phyloP scores from a whole-genome alignment of 2,888 invertebrate species.

The Polia nebulosa region DNA sequence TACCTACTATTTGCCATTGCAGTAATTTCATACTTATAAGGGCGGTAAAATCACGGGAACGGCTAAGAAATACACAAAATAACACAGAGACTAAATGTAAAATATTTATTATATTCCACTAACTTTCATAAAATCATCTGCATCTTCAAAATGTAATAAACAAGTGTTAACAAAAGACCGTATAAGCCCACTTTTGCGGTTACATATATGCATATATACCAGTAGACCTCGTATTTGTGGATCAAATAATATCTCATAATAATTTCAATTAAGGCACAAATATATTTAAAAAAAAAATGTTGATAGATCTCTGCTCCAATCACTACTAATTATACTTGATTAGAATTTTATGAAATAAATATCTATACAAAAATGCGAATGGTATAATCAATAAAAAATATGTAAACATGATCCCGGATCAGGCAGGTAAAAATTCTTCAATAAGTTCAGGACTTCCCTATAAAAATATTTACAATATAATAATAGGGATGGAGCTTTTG shows the following conservation, averaged over 20 bases:
- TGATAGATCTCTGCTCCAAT: constrained; percentile 75
- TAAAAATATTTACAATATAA: constrained; percentile 57
- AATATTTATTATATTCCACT: constrained; percentile 85
- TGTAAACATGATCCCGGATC: constrained; percentile 16
- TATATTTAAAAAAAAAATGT: constrained; percentile 63
- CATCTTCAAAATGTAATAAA: constrained; percentile 68
- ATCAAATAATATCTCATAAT: constrained; percentile 56
- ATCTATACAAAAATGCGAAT: constrained; percentile 63
- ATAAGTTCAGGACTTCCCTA: constrained; percentile 29
- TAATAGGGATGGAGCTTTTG: constrained; percentile 49
- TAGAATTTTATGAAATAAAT: constrained; percentile 56
- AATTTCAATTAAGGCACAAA: constrained; percentile 63
- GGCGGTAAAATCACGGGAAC: too few species aligned
- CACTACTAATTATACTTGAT: constrained; percentile 57
- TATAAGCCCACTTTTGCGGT: constrained; percentile 66
- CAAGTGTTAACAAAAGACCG: constrained; percentile 71
- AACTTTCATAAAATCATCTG: constrained; percentile 83
- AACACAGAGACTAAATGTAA: constrained; percentile 79
- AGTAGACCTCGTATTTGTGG: constrained; percentile 63
- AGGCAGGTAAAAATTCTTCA: constrained; percentile 16
- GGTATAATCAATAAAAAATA: constrained; percentile 42
- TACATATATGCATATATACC: constrained; percentile 63
- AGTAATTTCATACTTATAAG: too few species aligned
- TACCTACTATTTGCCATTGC: too few species aligned
- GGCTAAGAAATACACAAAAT: constrained; percentile 52